Evolutionary conservation across 2,797 vertebrate genomes (phyloP), one percentile per base, ranked within the genome.

Genomic region (Echiichthys vipera): DNA sequence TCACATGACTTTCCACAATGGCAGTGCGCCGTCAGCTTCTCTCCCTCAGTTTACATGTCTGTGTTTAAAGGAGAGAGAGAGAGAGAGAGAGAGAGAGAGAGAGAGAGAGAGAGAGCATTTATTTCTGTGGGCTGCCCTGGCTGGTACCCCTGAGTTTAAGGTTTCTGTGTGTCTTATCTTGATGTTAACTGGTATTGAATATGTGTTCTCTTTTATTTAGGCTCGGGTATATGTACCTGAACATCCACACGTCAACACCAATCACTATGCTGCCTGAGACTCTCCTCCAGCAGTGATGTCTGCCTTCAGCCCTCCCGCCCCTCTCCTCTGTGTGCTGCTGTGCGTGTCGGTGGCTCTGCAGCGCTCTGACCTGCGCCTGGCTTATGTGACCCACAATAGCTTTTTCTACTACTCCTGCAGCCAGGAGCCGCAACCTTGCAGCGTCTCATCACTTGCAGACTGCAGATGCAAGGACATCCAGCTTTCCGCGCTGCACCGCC

Each of bases 391-490:
- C 37, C 88, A 86, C 55, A 88, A 63, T 81, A 85, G 84, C 80
- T 84, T 90, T 8, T 85, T 71, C 68, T 86, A 88, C 83, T 91
- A 86, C 85, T 89, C 91, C 46, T 91, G 91, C 80, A 78, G 42
- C 75, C 86, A 89, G 56, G 83, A 89, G 18, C 88, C 88, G 0
- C 84, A 74, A 0, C 87, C 90, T 51, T 93, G 92, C 86, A 89
- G 81, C 58, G 18, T 75, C 7, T 57, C 80, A 0, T 80, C 90
- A 0, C 82, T 92, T 0, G 56, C 84, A 0, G 87, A 88, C 71
- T 91, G 88, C 82, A 65, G 78, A 27, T 92, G 89, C 55, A 90
- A 88, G 50, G 87, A 89, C 70, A 84, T 90, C 47, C 83, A 79
- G 63, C 84, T 84, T 0, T 77, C 88, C 47, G 39, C 63, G 18